Base-by-base conservation (phyloP, 2,888 invertebrate genomes). In the Caenorhabditis panamensis region DNA sequence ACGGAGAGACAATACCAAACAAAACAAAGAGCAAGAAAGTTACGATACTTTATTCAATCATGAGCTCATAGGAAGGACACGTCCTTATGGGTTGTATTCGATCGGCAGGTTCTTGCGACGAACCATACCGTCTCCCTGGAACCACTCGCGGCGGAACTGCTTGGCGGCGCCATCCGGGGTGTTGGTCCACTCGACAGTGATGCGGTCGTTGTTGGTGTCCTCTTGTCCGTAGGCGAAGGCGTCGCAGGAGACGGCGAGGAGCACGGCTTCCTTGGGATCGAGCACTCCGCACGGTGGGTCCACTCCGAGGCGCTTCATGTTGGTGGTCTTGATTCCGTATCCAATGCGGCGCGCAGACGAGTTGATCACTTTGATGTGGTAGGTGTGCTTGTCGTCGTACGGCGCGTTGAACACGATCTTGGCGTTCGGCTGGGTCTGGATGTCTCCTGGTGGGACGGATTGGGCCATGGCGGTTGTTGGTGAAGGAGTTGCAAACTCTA, bases 391-490 rank as follows among this genome's bases (percentile, higher is more conserved):
- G 79, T 86, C 84, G 73, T 85, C 85, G 82, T 85, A 86, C 64
- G 86, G 86, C 51, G 86, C 86, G 66, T 86, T 86, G 86, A 85
- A 86, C 78, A 86, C 86, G 78, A 86, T 82, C 85, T 86, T 85
- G 47, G 83, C 62, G 72, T 56, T 71, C 47, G 84, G 85, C 69
- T 82, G 83, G 44, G 83, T 79, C 37, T 61, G 56, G 82, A 81
- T 84, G 67, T 82, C 82, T 53, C 82, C 82, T 67, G 82, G 84
- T 18, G 82, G 79, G n/a, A 79, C 82, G 64, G 80, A 80, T 75
- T 82, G 82, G 58, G 78, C 69, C 78, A 79, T 75, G 31, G 31
- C 9, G 4, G n/a, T n/a, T n/a, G n/a, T n/a, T n/a, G n/a, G n/a
- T n/a, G n/a, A n/a, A n/a, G n/a, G n/a, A n/a, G n/a, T n/a, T n/a